Conservation (phyloP, 2,888 invertebrate genomes). For the Spicauda simplicius region DNA sequence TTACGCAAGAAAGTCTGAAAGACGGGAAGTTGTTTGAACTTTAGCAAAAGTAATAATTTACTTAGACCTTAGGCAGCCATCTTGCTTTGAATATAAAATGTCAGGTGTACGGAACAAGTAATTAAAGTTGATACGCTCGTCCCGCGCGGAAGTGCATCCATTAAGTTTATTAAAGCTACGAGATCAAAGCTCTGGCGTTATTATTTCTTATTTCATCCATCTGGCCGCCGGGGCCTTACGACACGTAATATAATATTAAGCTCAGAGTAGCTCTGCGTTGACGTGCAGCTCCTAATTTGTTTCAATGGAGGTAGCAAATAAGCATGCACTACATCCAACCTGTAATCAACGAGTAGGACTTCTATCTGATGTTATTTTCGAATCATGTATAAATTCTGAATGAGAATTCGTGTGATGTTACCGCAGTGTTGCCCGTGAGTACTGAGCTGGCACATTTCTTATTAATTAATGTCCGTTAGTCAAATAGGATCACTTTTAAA, state of each 20-base stretch:
- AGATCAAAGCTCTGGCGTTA: slow-evolving; percentile 17
- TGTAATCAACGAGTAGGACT: neutral
- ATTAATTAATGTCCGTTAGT: too few species aligned
- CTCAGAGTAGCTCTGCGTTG: slow-evolving; percentile 1
- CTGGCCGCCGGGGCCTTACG: neutral
- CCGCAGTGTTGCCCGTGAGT: too few species aligned
- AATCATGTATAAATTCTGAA: neutral
- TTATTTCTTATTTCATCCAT: slow-evolving; percentile 1
- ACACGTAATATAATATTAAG: slow-evolving; percentile 8
- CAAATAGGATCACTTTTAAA: too few species aligned
- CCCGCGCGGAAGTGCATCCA: slow-evolving; percentile 12
- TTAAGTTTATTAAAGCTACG: slow-evolving; percentile 21
- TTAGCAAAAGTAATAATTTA: slow-evolving; percentile 2
- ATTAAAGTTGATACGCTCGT: slow-evolving; percentile 8
- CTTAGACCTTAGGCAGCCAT: neutral
- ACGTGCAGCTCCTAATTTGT: neutral
- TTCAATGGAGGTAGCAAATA: neutral
- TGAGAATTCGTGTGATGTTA: too few species aligned
- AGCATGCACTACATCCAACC: neutral
- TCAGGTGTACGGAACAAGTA: slow-evolving; percentile 14
- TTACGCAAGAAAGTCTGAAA: neutral
- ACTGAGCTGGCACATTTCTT: too few species aligned
- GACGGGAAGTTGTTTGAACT: slow-evolving; percentile 4
- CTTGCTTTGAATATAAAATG: slow-evolving; percentile 3
- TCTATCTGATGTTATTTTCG: neutral